These are phyloP conservation scores for Gnathochromis pfefferi DNA, from an alignment of 2,113 vertebrate genomes.

Conservation along the genomic window DNA sequence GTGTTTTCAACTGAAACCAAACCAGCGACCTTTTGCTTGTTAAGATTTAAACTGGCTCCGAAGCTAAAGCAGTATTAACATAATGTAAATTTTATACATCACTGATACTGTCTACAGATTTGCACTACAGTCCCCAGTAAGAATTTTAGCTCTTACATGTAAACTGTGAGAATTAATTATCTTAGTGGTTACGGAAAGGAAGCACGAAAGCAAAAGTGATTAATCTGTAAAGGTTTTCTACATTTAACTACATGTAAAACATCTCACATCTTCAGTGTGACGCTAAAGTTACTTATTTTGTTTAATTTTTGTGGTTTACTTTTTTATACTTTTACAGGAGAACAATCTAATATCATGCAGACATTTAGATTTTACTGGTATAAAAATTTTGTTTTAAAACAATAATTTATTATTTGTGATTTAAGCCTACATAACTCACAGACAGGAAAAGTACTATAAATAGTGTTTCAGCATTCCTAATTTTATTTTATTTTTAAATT, in stretches of 20 bases:
- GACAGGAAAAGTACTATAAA: not conserved
- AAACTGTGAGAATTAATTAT: not conserved
- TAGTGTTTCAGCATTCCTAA: not conserved
- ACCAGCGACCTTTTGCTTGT: not conserved
- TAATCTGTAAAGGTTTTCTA: not conserved
- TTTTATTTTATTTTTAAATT: not conserved
- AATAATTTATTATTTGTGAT: not conserved
- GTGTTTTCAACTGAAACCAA: not conserved
- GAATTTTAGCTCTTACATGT: not conserved
- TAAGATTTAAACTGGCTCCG: not conserved
- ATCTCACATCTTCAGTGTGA: not conserved
- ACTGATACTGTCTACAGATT: not conserved
- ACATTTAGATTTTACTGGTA: not conserved
- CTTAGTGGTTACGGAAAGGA: not conserved
- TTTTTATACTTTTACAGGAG: not conserved
- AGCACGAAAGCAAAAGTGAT: not conserved
- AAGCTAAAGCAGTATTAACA: not conserved
- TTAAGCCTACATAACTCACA: not conserved
- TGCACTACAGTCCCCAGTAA: not conserved
- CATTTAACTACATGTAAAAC: not conserved
- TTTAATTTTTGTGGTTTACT: not conserved
- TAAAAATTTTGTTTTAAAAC: not conserved
- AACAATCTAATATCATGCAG: not conserved
- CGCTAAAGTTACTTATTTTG: not conserved
- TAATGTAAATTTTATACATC: not conserved